Base-by-base conservation (phyloP, 2,797 vertebrate genomes). In the Euthynnus affinis region DNA sequence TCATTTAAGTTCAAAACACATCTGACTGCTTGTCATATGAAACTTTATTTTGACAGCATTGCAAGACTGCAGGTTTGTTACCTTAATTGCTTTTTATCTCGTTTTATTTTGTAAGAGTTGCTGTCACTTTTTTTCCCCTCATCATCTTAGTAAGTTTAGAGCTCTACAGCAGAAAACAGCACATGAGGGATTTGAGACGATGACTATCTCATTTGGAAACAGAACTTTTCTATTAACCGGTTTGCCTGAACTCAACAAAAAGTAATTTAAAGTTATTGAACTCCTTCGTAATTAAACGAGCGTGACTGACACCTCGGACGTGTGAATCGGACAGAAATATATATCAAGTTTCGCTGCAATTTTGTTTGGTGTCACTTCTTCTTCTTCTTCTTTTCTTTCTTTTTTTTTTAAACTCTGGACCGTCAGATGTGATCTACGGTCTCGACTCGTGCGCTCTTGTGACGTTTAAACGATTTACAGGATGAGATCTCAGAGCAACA, bases 401-500 rank as follows among this genome's bases (percentile, higher is more conserved):
- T 17, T 25, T 40, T 32, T 17, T 25, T 40, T 22, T 1, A 25
- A 60, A 9, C 27, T 14, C 6, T 40, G 3, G 6, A 15, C 32
- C 42, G 15, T 64, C 25, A 20, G 49, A 62, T 44, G 51, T 12
- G 53, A 57, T 52, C 27, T 7, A 29, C 8, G 27, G 5, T 12
- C 6, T 5, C 27, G 7, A 12, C 18, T 67, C 9, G 9, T 22
- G 23, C 18, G 32, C 9, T 67, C 3, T n/a, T n/a, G n/a, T 42
- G 61, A 27, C 34, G 0, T 12, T 34, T 18, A 8, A 57, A 37
- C 14, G 17, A 48, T 79, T 81, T 52, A 61, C 40, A 68, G 67
- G 58, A 62, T 17, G 32, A 62, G 29, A 56, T 78, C 55, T 79
- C 37, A 3, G 40, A 72, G 66, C 60, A 56, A 40, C 25, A 20